Evolutionary conservation across 2,888 invertebrate species (phyloP), one percentile per base, ranked within the genome.

Genomic region (Dynastes grantii): DNA sequence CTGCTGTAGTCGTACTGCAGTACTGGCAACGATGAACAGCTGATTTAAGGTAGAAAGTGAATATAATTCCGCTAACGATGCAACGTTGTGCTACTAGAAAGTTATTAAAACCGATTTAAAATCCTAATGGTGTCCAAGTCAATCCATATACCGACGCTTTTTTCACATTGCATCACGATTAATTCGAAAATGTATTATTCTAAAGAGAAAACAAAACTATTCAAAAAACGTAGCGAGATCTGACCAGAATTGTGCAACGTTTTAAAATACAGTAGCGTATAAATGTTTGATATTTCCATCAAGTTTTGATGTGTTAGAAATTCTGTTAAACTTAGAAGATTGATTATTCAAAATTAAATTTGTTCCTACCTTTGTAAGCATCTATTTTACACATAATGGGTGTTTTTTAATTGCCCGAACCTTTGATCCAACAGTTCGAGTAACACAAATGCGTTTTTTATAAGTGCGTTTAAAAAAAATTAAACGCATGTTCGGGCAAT

Each of bases 41-140:
- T 77, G 77, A 77, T 71, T 77, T 68, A 77, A 77, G 58, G 68
- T 77, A 77, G 77, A 77, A 77, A 77, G 77, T 77, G 77, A 77
- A 70, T 71, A 68, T 71, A 58, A 58, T 58, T 71, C 55, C 55
- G 58, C 58, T 55, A 55, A 29, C 71, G 37, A 29, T 55, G 55
- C 45, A 45, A 37, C 32, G 16, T 61, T 61, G 49, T 29, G 61
- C 68, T 61, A 63, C 63, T 77, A 77, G 77, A 77, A 77, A 77
- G 77, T 71, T 71, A 77, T 32, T 70, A 70, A 77, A 63, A 77
- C 61, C 77, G 45, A 61, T 77, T 67, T 77, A 77, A 76, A 65
- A 65, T 51, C 51, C 76, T 65, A 53, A 32, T 51, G 53, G 76
- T 53, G 65, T 37, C 22, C 65, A 16, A 45, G 11, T 64, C 64